Base-by-base conservation (phyloP, 2,888 invertebrate genomes). In the Scaptomyza caliginosa region DNA sequence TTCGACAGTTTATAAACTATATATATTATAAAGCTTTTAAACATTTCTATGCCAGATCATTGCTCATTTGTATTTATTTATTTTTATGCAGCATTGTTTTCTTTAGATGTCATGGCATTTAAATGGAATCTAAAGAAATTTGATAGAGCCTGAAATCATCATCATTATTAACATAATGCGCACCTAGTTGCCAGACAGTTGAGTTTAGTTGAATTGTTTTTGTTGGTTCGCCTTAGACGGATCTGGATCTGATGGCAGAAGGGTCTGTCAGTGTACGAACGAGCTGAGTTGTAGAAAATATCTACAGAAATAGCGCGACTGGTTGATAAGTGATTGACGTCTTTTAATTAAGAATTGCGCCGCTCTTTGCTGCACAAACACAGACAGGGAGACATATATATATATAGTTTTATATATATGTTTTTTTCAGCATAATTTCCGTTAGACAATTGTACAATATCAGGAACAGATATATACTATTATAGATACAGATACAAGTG, bases 281-380 rank as follows among this genome's bases (percentile, higher is more conserved):
- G 28, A 26, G 10, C 26, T 3, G 10, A 59, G 56, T 59, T 6
- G 6, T 24, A 8, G 24, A 24, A 71, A 66, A 74, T 69, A 67
- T 67, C 51, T 69, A 82, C 77, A 50, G 65, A 84, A 84, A 84
- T 84, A 84, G 81, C 83, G 71, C 57, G 40, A 42, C 48, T 64
- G 86, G 80, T 86, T 84, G 83, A 84, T 84, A 86, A 84, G 84
- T 84, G 83, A 84, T 84, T 84, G 83, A 86, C 86, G 83, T 84
- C 83, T 84, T 86, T 84, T 84, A 84, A 84, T 84, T 84, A 84
- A 81, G 83, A 84, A 84, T 82, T 84, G 84, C 81, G 84, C 86
- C 77, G 78, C 83, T 80, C 83, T 82, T 77, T 67, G 76, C 62
- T 79, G 85, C 81, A 81, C 85, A 80, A 81, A 84, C 76, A 77